A percentile compares a stretch with the other conserved stretches of the same genome.
These are phyloP conservation scores for Heliothis peltigera DNA, from an alignment of 2,888 invertebrate genomes.

Conservation along the genomic window DNA sequence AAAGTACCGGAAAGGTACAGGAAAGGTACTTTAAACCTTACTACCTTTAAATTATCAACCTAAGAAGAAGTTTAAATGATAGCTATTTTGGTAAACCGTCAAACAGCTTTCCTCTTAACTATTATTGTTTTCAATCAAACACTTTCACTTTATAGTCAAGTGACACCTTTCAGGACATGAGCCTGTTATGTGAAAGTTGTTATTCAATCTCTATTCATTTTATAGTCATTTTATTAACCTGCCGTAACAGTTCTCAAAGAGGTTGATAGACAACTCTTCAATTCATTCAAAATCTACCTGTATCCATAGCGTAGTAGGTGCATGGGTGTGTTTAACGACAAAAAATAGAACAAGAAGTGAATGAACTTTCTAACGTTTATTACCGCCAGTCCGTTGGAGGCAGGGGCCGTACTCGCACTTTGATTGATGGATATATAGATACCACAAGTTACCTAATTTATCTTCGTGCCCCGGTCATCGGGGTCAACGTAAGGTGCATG, in stretches of 20 bases:
- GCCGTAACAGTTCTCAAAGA: constrained; percentile 34
- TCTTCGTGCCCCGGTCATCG: constrained; percentile 63
- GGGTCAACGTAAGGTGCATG: constrained; percentile 74
- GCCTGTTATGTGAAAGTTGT: neutral
- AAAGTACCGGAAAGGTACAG: no score
- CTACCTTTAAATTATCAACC: neutral
- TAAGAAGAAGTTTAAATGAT: neutral
- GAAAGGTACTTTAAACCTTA: no score
- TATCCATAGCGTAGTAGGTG: constrained; percentile 38
- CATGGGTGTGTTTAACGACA: constrained; percentile 62
- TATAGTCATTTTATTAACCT: constrained; percentile 14
- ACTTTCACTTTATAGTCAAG: neutral
- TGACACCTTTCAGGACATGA: constrained; percentile 1
- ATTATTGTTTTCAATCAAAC: neutral
- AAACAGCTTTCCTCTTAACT: neutral
- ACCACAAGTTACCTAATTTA: constrained; percentile 70
- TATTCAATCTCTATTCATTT: neutral
- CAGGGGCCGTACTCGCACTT: constrained; percentile 65
- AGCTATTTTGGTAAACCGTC: neutral
- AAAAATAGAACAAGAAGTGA: constrained; percentile 81
- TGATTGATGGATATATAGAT: constrained; percentile 78
- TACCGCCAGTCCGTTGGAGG: constrained; percentile 68
- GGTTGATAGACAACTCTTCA: constrained; percentile 35
- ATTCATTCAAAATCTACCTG: constrained; percentile 54
- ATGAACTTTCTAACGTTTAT: constrained; percentile 79